phyloP scores from a whole-genome alignment of 2,888 invertebrate species.

The Ormyrus rosae region DNA sequence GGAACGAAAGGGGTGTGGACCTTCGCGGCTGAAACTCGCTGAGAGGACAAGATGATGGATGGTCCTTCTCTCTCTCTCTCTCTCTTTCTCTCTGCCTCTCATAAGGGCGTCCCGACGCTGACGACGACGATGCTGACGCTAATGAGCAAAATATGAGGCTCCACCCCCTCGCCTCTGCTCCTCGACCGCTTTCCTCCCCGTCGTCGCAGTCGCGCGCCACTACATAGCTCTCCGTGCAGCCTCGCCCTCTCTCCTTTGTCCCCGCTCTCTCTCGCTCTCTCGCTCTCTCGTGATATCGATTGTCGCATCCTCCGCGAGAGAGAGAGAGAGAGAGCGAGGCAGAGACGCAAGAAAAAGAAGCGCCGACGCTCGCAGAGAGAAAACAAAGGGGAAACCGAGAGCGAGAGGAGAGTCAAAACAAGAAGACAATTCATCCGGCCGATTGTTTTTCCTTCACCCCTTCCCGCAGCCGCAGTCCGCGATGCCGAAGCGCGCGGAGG shows the following conservation, averaged over 20 bases:
- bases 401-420: slow-evolving; percentile 54
- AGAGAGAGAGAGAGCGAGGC: slow-evolving; percentile 38
- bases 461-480: neutral
- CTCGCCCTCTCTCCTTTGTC: slow-evolving; percentile 46
- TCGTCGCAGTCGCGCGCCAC: slow-evolving; percentile 17
- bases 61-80: slow-evolving; percentile 67
- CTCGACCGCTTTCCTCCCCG: slow-evolving; percentile 52
- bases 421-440: slow-evolving; percentile 62
- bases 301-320: slow-evolving; percentile 62
- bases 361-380: slow-evolving; percentile 30
- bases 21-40: slow-evolving; percentile 58
- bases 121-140: slow-evolving; percentile 72
- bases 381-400: slow-evolving; percentile 54
- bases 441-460: slow-evolving; percentile 69
- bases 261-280: slow-evolving; percentile 45
- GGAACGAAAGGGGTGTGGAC: slow-evolving; percentile 60
- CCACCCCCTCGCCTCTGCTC: slow-evolving; percentile 63
- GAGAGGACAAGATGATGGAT: slow-evolving; percentile 74
- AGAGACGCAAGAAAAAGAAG: too few relatives aligned
- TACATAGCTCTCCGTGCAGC: neutral
- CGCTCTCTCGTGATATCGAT: slow-evolving; percentile 67
- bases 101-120: slow-evolving; percentile 71
- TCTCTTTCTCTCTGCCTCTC: slow-evolving; percentile 52
- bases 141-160: slow-evolving; percentile 76
- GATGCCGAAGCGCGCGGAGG: neutral